A percentile compares a stretch with the other conserved stretches of the same genome.
phyloP scores from a whole-genome alignment of 2,888 invertebrate species.

The Hecatera dysodea region DNA sequence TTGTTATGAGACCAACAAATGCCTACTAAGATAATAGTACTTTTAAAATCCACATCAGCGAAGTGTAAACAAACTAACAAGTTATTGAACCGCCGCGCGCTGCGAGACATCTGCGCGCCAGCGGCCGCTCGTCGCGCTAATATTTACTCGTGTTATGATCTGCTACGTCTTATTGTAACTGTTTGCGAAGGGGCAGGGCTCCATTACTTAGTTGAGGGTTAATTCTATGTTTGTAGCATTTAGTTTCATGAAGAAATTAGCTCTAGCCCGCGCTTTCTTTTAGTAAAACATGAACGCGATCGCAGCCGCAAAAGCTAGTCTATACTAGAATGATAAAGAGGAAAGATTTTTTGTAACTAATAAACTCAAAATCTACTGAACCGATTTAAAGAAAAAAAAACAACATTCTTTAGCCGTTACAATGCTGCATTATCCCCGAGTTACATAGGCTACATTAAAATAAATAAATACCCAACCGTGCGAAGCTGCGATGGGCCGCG shows the following conservation, averaged over 20 bases:
- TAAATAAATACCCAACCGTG: too few relatives aligned
- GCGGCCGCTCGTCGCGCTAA: conserved; percentile 68
- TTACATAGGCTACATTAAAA: too few relatives aligned
- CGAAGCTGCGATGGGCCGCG: too few relatives aligned
- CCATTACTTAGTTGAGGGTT: not conserved
- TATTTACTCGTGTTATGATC: conserved; percentile 67
- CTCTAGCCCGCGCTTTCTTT: too few relatives aligned
- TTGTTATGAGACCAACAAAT: not conserved
- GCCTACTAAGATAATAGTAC: not conserved
- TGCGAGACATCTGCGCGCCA: conserved; percentile 48
- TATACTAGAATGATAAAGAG: too few relatives aligned
- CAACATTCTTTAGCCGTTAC: too few relatives aligned
- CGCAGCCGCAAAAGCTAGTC: too few relatives aligned
- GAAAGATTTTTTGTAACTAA: too few relatives aligned
- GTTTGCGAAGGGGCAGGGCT: not conserved
- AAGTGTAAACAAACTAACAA: conserved; percentile 2
- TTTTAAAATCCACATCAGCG: conserved; percentile 4
- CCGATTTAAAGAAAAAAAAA: too few relatives aligned
- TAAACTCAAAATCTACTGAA: too few relatives aligned
- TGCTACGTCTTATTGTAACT: conserved; percentile 1
- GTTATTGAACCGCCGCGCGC: not conserved
- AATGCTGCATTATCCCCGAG: too few relatives aligned
- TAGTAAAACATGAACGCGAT: not conserved
- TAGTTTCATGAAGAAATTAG: too few relatives aligned
- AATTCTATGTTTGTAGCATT: not conserved